These are phyloP conservation scores for Stichopus chloronotus DNA, from an alignment of 35 echinoderm and acorn worm species.

Conservation along the genomic window DNA sequence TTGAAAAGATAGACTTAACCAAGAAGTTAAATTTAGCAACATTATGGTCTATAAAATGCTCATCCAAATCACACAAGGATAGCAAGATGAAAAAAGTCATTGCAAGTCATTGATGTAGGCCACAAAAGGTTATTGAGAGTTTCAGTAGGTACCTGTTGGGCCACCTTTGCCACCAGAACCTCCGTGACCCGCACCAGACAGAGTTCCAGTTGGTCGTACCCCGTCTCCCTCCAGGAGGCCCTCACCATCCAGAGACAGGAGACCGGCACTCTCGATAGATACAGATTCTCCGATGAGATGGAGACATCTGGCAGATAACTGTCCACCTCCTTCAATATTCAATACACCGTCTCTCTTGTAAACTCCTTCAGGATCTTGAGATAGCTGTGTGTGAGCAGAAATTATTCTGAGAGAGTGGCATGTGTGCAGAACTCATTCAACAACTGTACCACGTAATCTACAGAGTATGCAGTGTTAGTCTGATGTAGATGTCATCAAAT, in stretches of 20 bases:
- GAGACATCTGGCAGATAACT: constrained; percentile 60
- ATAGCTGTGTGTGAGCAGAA: constrained; percentile 30
- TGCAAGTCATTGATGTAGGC: too few species aligned
- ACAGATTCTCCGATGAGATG: constrained; percentile 60
- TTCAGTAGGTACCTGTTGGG: constrained; percentile 54
- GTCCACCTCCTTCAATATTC: constrained; percentile 84
- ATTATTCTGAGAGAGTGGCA: neutral
- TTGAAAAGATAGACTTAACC: too few species aligned
- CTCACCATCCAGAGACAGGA: constrained; percentile 60
- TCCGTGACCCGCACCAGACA: constrained; percentile 76
- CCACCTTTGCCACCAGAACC: constrained; percentile 75
- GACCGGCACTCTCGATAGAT: constrained; percentile 67
- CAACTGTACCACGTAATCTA: too few species aligned
- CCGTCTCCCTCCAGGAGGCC: constrained; percentile 72
- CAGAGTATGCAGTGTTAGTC: too few species aligned
- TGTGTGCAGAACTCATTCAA: neutral
- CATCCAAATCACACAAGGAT: too few species aligned
- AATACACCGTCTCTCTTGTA: constrained; percentile 71
- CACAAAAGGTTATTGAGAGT: too few species aligned
- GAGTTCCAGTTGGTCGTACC: constrained; percentile 24
- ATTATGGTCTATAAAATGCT: too few species aligned
- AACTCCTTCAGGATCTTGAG: constrained; percentile 55
- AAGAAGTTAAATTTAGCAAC: too few species aligned
- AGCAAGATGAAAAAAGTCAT: too few species aligned
- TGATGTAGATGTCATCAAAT: too few species aligned